Evolutionary conservation across 2,888 invertebrate species (phyloP), one percentile per base, ranked within the genome.

Genomic region (Dasypolia templi): DNA sequence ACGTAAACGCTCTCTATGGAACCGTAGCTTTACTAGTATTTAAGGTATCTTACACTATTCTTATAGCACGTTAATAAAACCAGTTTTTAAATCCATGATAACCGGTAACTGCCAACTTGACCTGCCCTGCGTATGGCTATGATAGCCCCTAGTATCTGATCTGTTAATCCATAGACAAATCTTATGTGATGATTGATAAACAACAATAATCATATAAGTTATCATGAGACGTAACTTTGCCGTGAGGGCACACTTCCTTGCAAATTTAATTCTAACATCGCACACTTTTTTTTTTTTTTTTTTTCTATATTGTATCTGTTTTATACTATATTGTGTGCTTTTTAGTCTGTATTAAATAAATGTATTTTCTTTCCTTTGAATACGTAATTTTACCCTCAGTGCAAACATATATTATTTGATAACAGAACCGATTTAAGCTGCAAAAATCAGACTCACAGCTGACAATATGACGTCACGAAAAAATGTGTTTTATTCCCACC

Each of bases 401-500:
- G 26, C 26, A 7, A 7, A 26, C 26, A 26, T 26, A 55, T 17
- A 55, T 26, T 26, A n/a, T 26, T 17, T 29, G 51, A 58, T 12
- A 32, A 5, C 22, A 35, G 19, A 56, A 2, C 29, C 17, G 19
- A 29, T 29, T 55, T n/a, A 5, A n/a, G n/a, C 4, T n/a, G n/a
- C 51, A 53, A 3, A 14, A 53, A 53, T 14, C 2, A 14, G 5
- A n/a, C 14, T 14, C 14, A 19, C 22, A 3, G 11, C 55, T 55
- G 29, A 19, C 19, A 55, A 55, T 17, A 55, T 26, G 3, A 17
- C 26, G 14, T 53, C 2, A n/a, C 53, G 14, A 17, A 55, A 17
- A 17, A 42, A 42, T 14, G 3, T 19, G 0, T 22, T 32, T 42
- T 12, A 0, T 9, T 56, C 1, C 9, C 3, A 44, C 6, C 92